Base-by-base conservation (phyloP, 2,888 invertebrate genomes). In the Iselma pallidipennis region DNA sequence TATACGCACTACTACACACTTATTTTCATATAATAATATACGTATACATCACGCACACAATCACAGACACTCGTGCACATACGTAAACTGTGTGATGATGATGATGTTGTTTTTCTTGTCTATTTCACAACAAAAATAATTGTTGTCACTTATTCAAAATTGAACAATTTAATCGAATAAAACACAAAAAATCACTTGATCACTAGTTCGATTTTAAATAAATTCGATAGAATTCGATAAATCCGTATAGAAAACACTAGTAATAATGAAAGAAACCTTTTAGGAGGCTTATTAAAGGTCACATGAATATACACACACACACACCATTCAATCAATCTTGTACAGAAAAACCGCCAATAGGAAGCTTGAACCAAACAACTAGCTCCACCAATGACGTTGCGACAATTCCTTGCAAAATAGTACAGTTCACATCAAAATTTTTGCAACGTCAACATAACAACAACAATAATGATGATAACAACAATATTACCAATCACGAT, bases 221-320 rank as follows among this genome's bases (percentile, higher is more conserved):
- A 55, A 63, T 55, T 25, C 14, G 25, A 25, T 52, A 53, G 45
- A 52, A 59, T 59, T 52, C 49, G 52, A 59, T 63, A 66, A 67
- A 67, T 60, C 63, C 65, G 55, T 68, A 68, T 67, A 62, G 55
- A 62, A 68, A 69, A 68, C 66, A 66, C 67, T 67, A 66, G n/a
- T n/a, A n/a, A n/a, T n/a, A n/a, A n/a, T n/a, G n/a, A n/a, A n/a
- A n/a, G n/a, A 61, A 67, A 66, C 63, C 14, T 37, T 16, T 37
- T 16, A 37, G 16, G 14, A 67, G 66, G 66, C 67, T 67, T 67
- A 66, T 61, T 68, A 76, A 77, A 77, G 77, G 76, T 77, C 77
- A 76, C 73, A 75, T 74, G 76, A 75, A 75, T 73, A 72, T 33
- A n/a, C 2, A 12, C 12, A 12, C 12, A 33, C n/a, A n/a, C n/a